Conservation (phyloP, 2,888 invertebrate genomes). For the Megalurothrips usitatus region DNA sequence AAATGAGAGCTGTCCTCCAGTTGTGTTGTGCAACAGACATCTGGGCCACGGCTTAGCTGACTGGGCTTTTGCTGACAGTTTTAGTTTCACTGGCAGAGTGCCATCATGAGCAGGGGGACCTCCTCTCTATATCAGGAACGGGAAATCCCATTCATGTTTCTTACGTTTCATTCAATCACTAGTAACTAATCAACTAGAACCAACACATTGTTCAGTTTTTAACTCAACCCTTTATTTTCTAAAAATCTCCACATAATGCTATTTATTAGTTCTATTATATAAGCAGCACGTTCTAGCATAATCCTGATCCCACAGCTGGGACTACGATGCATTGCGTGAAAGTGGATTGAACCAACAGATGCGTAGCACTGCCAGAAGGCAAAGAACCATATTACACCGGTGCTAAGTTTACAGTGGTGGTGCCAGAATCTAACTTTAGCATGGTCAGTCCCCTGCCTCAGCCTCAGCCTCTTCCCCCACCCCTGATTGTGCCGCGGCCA, state of each 20-base stretch:
- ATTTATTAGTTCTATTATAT: constrained; percentile 29
- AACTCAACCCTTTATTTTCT: background rate
- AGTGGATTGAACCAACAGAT: constrained; percentile 35
- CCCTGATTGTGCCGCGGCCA: constrained; percentile 1
- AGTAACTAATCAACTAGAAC: too few species aligned
- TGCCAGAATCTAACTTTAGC: constrained; percentile 25
- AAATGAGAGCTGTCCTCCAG: background rate
- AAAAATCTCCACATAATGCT: background rate
- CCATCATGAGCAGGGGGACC: background rate
- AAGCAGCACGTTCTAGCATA: background rate
- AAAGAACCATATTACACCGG: constrained; percentile 1
- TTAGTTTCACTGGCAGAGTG: background rate
- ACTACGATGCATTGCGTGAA: background rate
- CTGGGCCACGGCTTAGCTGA: background rate
- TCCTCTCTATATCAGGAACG: constrained; percentile 17
- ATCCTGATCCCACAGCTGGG: too few species aligned
- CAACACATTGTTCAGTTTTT: background rate
- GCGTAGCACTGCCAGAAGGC: background rate
- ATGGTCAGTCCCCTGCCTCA: constrained; percentile 13
- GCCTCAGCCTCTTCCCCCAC: background rate
- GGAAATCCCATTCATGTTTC: background rate
- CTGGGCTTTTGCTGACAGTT: background rate
- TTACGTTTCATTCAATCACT: too few species aligned
- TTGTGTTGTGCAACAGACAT: background rate
- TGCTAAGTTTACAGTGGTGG: constrained; percentile 22